These are phyloP conservation scores for Parus major DNA, from an alignment of 2,113 vertebrate genomes.

Conservation along the genomic window DNA sequence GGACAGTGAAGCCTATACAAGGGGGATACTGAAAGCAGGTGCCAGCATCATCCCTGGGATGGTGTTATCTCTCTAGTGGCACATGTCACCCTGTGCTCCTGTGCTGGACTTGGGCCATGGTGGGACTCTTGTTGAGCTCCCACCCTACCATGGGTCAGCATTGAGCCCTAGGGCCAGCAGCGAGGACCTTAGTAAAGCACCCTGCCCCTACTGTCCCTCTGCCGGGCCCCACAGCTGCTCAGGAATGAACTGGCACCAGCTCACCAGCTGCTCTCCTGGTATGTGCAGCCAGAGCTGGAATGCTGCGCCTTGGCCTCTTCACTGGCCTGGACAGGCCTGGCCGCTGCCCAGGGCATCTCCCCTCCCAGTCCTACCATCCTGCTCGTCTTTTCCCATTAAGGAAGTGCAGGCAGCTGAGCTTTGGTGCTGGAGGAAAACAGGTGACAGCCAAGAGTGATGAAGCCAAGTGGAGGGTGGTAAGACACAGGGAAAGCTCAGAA, in stretches of 20 bases:
- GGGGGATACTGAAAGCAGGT: fast-evolving
- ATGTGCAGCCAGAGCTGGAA: not conserved
- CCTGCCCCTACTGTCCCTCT: not conserved
- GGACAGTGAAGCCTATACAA: fast-evolving
- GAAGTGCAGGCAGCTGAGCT: not conserved
- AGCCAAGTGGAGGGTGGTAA: not conserved
- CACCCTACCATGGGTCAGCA: not conserved
- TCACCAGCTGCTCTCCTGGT: conserved; percentile 9
- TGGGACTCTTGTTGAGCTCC: fast-evolving
- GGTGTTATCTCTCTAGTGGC: not conserved
- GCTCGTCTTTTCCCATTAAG: conserved; percentile 23
- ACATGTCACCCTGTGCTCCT: fast-evolving
- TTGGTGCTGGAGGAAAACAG: not conserved
- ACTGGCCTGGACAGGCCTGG: not conserved
- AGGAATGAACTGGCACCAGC: conserved; percentile 21
- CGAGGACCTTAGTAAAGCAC: not conserved
- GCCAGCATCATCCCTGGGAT: not conserved
- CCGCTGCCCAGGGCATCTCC: not conserved
- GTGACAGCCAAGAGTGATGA: not conserved
- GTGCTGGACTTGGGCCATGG: not conserved
- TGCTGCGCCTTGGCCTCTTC: not conserved
- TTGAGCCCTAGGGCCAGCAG: fast-evolving
- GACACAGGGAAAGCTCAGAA: not conserved
- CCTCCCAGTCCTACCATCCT: not conserved
- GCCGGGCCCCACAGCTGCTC: not conserved